Percentiles rank a stretch among this genome's conserved stretches.
phyloP scores from a whole-genome alignment of 2,888 invertebrate genomes.

The Heliconius charithonia region DNA sequence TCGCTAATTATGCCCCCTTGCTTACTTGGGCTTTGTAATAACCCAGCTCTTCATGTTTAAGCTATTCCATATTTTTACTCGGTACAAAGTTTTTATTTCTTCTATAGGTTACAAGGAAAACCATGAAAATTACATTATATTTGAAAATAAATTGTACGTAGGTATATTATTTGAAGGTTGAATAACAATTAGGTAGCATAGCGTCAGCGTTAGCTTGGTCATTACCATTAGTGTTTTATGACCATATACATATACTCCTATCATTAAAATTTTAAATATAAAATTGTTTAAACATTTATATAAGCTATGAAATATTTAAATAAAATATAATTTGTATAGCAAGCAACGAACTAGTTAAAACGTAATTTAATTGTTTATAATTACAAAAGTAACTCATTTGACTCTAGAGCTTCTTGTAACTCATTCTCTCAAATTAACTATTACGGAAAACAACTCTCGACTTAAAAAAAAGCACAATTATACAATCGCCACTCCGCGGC shows the following conservation, averaged over 20 bases:
- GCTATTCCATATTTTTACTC: constrained; percentile 8
- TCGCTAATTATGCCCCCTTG: constrained; percentile 57
- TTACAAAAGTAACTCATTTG: constrained; percentile 40
- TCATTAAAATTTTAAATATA: not conserved
- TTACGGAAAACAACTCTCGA: constrained; percentile 51
- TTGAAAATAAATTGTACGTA: constrained; percentile 24
- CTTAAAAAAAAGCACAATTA: constrained; percentile 53
- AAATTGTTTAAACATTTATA: not conserved
- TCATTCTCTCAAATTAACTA: constrained; percentile 47
- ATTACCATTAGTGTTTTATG: constrained; percentile 15
- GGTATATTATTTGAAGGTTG: constrained; percentile 26
- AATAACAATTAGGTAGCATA: constrained; percentile 19
- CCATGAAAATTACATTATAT: constrained; percentile 20
- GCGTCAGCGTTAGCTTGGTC: constrained; percentile 4
- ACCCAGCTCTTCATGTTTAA: constrained; percentile 28
- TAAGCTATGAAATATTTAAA: not conserved
- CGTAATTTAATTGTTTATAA: constrained; percentile 40
- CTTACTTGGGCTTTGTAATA: constrained; percentile 42
- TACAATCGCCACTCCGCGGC: constrained; percentile 72
- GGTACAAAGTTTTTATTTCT: not conserved
- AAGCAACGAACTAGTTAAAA: constrained; percentile 21
- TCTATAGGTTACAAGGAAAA: constrained; percentile 14
- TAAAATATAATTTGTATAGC: not conserved
- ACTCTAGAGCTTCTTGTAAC: constrained; percentile 40
- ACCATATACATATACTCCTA: not conserved